Conservation (phyloP, 1,140 invertebrate species). For the Drosophila willistoni region DNA sequence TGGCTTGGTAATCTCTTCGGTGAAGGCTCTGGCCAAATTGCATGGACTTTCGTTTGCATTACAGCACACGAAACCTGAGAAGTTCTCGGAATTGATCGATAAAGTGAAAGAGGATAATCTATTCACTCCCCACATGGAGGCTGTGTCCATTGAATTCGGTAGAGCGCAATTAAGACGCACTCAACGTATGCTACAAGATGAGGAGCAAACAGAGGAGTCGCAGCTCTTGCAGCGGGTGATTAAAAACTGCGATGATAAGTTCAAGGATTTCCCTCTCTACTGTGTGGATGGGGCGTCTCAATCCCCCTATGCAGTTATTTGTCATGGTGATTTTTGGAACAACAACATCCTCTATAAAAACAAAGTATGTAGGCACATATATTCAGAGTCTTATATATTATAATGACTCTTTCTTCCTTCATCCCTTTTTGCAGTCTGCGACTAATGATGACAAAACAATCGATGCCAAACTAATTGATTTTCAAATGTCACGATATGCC, state of each 20-base stretch:
- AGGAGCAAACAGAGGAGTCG: neutral
- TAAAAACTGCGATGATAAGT: conserved; percentile 42
- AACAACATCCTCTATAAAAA: conserved; percentile 65
- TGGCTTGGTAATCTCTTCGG: conserved; percentile 47
- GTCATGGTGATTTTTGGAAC: conserved; percentile 72
- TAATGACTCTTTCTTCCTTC: neutral
- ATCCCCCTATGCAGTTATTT: conserved; percentile 58
- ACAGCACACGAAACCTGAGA: conserved; percentile 35
- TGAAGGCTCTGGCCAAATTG: conserved; percentile 55
- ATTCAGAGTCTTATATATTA: neutral
- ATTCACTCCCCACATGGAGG: conserved; percentile 49
- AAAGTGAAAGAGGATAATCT: conserved; percentile 55
- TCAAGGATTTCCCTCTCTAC: conserved; percentile 48
- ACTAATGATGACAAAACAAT: conserved; percentile 18
- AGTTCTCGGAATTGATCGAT: conserved; percentile 33
- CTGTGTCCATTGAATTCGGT: conserved; percentile 61
- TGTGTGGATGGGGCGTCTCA: conserved; percentile 44
- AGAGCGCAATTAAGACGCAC: conserved; percentile 50
- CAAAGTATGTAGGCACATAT: conserved; percentile 35
- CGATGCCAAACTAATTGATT: conserved; percentile 83
- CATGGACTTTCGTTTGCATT: conserved; percentile 62
- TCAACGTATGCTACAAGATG: conserved; percentile 34
- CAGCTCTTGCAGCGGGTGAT: conserved; percentile 31
- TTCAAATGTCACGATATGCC: conserved; percentile 83
- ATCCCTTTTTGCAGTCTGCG: neutral